Conservation (phyloP, 2,888 invertebrate genomes). For the Lysandra bellargus region DNA sequence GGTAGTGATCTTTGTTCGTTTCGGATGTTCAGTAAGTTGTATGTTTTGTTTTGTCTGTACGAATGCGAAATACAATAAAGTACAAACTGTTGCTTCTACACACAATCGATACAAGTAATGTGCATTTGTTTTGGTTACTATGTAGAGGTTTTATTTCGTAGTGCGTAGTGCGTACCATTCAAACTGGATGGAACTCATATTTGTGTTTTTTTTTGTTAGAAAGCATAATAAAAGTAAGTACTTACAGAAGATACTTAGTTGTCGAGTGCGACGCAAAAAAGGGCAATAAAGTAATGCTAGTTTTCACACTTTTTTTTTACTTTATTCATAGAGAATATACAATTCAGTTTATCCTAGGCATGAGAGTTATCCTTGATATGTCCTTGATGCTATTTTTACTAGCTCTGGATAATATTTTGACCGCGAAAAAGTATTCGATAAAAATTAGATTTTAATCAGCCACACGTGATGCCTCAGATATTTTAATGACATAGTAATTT, state of each 20-base stretch:
- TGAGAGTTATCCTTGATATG: background rate
- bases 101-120: slow-evolving; percentile 56
- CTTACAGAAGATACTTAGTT: background rate
- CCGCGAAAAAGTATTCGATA: background rate
- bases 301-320: background rate
- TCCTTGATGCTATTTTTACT: background rate
- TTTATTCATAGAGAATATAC: background rate
- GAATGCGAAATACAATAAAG: slow-evolving; percentile 2
- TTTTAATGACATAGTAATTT: too few relatives aligned
- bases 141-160: slow-evolving; percentile 1
- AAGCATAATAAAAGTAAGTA: background rate
- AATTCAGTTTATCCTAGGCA: background rate
- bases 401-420: background rate
- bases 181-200: background rate
- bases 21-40: slow-evolving; percentile 4
- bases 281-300: background rate
- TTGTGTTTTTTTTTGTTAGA: background rate
- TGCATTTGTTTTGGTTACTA: slow-evolving; percentile 61
- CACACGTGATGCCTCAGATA: too few relatives aligned
- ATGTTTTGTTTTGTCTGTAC: slow-evolving; percentile 16
- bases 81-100: slow-evolving; percentile 55
- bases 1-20: background rate
- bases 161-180: background rate
- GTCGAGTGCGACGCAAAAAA: background rate
- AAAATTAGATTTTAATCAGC: background rate